Conservation (phyloP, 2,797 vertebrate genomes). For the Clarias laeviceps region DNA sequence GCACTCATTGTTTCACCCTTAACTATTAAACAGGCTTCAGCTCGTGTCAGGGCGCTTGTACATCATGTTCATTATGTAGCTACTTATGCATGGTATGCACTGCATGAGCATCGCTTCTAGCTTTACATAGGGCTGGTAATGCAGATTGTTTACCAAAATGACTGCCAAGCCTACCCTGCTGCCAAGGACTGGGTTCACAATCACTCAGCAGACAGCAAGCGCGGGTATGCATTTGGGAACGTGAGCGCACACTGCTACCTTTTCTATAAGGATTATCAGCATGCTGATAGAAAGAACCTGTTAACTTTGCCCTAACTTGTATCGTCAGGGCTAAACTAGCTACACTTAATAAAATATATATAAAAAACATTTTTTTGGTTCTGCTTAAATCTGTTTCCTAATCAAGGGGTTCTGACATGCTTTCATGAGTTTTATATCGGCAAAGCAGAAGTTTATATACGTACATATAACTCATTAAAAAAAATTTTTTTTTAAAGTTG, state of each 20-base stretch:
- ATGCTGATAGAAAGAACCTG: not conserved
- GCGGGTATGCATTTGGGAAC: not conserved
- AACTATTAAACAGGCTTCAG: not conserved
- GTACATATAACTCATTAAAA: not conserved
- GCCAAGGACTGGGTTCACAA: not conserved
- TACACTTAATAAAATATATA: not conserved
- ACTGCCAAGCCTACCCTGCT: not conserved
- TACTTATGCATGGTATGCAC: constrained; percentile 19
- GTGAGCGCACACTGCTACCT: not conserved
- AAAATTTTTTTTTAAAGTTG: not conserved
- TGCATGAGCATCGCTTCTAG: constrained; percentile 40
- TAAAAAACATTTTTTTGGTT: no score
- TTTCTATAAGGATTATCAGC: not conserved
- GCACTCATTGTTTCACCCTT: not conserved
- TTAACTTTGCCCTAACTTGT: not conserved
- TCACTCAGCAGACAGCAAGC: not conserved
- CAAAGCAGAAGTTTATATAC: not conserved
- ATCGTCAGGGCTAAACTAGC: not conserved
- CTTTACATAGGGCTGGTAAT: not conserved
- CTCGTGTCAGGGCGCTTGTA: constrained; percentile 11
- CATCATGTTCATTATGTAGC: constrained; percentile 39
- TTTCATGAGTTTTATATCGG: not conserved
- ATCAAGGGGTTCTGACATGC: not conserved
- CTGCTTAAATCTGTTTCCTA: not conserved
- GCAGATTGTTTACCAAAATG: not conserved